Base-by-base conservation (phyloP, 2,113 vertebrate genomes). In the Bucco capensis region DNA sequence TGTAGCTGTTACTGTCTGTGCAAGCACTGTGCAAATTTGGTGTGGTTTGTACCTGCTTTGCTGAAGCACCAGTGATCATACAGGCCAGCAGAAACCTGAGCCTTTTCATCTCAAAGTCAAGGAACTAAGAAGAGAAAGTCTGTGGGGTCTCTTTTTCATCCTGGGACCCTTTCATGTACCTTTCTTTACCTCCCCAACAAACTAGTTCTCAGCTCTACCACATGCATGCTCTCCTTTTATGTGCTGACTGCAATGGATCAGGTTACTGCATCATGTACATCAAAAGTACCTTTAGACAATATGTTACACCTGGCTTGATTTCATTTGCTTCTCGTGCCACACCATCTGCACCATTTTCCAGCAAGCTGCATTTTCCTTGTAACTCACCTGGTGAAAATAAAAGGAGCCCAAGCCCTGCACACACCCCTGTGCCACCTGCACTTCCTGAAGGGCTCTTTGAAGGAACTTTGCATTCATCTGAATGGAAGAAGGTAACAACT, bases 291-390 rank as follows among this genome's bases (percentile, higher is more conserved):
- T 95, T 94, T 84, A 49, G 54, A 91, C 70, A 92, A 49, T 13
- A 54, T 60, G 75, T 90, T 95, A 95, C 70, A 92, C 72, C 62
- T 80, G 49, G 19, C 31, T 64, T 56, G 1, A 57, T 90, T 82
- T 90, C 19, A 66, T 86, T 92, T 86, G 37, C 40, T 69, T 83
- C 90, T 88, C 53, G 69, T 93, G 86, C 83, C 94, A 83, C 86
- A 69, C 83, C 78, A 38, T 42, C 25, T 93, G 86, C 69, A 80
- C 78, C 9, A 81, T 42, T 89, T 96, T 95, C 93, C 92, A 96
- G 56, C 44, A 92, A 60, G 27, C 27, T 78, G 12, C 74, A 73
- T 47, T 92, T 88, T 69, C 37, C 54, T 86, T 56, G 47, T 84
- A 84, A 76, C 57, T 93, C 86, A 81, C 44, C 40, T 46, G 42